These are phyloP conservation scores for Nesospiza acunhae DNA, from an alignment of 2,113 vertebrate species.

Conservation along the genomic window DNA sequence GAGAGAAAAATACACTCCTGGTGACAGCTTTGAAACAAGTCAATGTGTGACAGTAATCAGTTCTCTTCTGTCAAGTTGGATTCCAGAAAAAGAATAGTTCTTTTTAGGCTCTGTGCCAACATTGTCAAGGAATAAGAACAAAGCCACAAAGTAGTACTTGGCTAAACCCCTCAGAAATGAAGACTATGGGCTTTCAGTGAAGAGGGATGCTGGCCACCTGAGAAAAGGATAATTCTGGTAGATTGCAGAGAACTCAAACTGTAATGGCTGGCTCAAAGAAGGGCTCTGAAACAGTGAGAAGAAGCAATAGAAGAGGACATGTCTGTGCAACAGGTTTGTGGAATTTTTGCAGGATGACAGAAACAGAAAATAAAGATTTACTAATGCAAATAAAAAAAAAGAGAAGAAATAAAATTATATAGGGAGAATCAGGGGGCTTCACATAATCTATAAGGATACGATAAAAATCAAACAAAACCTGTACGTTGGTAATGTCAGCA, in stretches of 20 bases:
- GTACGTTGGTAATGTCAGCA: rapidly evolving
- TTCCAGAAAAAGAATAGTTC: neutral
- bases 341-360: neutral
- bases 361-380: neutral
- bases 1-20: neutral
- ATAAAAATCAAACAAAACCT: neutral
- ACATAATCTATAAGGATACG: neutral
- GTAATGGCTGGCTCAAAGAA: neutral
- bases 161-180: neutral
- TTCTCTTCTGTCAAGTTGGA: constrained; percentile 16
- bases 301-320: neutral
- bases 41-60: constrained; percentile 44
- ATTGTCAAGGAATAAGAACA: constrained; percentile 6
- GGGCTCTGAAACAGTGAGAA: neutral
- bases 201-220: neutral
- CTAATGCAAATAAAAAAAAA: neutral
- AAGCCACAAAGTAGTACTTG: neutral
- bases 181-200: neutral
- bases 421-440: neutral
- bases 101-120: constrained; percentile 9
- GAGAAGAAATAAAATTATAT: neutral
- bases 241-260: neutral
- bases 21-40: constrained; percentile 46
- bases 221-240: neutral
- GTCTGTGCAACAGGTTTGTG: neutral